phyloP scores from a whole-genome alignment of 2,888 invertebrate genomes.

The Hylaea fasciaria region DNA sequence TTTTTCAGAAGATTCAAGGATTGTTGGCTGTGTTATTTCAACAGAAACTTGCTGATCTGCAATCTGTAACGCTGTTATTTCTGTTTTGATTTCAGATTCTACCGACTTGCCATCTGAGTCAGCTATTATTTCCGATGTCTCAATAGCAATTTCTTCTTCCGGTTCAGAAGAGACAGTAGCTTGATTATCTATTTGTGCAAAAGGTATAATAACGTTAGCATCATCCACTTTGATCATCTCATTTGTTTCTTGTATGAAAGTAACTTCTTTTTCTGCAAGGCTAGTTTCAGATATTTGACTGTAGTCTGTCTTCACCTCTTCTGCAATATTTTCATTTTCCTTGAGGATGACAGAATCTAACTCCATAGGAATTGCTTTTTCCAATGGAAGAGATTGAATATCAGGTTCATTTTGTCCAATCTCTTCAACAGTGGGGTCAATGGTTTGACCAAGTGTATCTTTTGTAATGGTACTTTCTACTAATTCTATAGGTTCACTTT shows the following conservation, averaged over 20 bases:
- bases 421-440: background rate
- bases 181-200: background rate
- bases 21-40: conserved; percentile 12
- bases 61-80: conserved; percentile 6
- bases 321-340: background rate
- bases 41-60: conserved; percentile 4
- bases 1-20: background rate
- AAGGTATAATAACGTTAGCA: background rate
- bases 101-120: background rate
- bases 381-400: background rate
- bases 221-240: background rate
- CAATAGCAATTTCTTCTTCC: background rate
- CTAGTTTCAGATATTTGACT: background rate
- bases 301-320: background rate
- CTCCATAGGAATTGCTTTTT: background rate
- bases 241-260: conserved; percentile 2
- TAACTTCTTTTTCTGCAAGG: background rate
- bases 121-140: background rate
- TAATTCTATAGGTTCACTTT: background rate
- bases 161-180: background rate
- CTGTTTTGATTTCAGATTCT: background rate
- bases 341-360: background rate
- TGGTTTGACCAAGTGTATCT: background rate
- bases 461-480: background rate
- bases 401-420: background rate